Conservation (phyloP, 2,113 vertebrate genomes). For the Scolopax mira region DNA sequence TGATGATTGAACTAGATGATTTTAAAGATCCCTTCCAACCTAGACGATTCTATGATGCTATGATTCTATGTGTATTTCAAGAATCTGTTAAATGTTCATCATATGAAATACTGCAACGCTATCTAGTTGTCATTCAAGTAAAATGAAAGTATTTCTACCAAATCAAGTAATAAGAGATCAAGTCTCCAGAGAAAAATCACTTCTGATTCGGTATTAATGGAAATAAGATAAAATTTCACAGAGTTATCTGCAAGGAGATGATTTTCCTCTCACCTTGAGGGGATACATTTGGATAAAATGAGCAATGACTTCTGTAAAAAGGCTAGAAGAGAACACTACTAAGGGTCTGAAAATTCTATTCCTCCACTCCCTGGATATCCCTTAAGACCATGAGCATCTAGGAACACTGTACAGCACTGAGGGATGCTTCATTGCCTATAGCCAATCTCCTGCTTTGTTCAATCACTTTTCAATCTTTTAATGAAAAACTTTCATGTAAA, state of each 20-base stretch:
- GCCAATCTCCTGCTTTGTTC: neutral
- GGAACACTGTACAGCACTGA: neutral
- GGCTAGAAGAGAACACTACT: neutral
- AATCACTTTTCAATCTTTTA: neutral
- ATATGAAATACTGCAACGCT: neutral
- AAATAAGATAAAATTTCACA: neutral
- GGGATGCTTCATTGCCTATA: accelerated
- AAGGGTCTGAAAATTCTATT: neutral
- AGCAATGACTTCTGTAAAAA: neutral
- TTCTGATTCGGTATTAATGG: neutral
- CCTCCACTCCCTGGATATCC: neutral
- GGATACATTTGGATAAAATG: neutral
- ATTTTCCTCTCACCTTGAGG: neutral
- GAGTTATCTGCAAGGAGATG: neutral
- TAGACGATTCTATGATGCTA: no score
- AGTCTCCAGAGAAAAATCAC: neutral
- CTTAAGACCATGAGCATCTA: neutral
- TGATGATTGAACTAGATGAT: no score
- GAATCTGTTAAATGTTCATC: neutral
- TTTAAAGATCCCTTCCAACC: no score
- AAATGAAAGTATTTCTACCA: neutral
- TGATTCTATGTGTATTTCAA: neutral
- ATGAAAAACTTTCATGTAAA: neutral
- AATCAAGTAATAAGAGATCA: neutral
- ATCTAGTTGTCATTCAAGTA: neutral